These are phyloP conservation scores for Nomada flava DNA, from an alignment of 2,888 invertebrate genomes.

Conservation along the genomic window DNA sequence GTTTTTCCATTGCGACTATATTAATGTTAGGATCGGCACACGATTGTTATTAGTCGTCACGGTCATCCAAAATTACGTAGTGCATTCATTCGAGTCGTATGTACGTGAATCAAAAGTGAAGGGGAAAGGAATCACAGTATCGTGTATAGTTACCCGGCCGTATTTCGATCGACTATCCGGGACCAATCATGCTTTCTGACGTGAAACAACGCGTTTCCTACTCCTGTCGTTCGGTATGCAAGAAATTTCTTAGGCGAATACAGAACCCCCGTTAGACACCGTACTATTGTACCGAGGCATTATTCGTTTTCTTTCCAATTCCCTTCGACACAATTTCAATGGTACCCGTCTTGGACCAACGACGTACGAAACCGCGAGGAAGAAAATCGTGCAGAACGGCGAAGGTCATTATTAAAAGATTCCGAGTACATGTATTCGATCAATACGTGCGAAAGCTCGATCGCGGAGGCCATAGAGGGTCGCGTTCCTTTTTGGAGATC, in stretches of 20 bases:
- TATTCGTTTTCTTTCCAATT: slow-evolving; percentile 33
- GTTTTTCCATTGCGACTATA: slow-evolving; percentile 62
- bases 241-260: slow-evolving; percentile 48
- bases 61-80: slow-evolving; percentile 55
- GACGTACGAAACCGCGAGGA: slow-evolving; percentile 39
- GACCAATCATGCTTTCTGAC: slow-evolving; percentile 78
- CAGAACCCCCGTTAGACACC: slow-evolving; percentile 33
- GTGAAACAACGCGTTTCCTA: slow-evolving; percentile 66
- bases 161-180: slow-evolving; percentile 77
- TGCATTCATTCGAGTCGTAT: slow-evolving; percentile 55
- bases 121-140: slow-evolving; percentile 31
- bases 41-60: slow-evolving; percentile 57
- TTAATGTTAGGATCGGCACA: slow-evolving; percentile 56
- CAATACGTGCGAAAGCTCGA: no score
- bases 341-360: slow-evolving; percentile 64
- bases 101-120: slow-evolving; percentile 50
- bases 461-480: slow-evolving; percentile 12
- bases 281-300: slow-evolving; percentile 33
- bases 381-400: slow-evolving; percentile 30
- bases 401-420: slow-evolving; percentile 23
- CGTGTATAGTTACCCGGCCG: slow-evolving; percentile 74
- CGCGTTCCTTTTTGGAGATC: slow-evolving; percentile 32
- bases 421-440: no score
- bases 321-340: slow-evolving; percentile 28
- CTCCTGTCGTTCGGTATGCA: slow-evolving; percentile 64